Evolutionary conservation across 2,888 invertebrate species (phyloP), one percentile per base, ranked within the genome.

Genomic region (Drosophila merina): DNA sequence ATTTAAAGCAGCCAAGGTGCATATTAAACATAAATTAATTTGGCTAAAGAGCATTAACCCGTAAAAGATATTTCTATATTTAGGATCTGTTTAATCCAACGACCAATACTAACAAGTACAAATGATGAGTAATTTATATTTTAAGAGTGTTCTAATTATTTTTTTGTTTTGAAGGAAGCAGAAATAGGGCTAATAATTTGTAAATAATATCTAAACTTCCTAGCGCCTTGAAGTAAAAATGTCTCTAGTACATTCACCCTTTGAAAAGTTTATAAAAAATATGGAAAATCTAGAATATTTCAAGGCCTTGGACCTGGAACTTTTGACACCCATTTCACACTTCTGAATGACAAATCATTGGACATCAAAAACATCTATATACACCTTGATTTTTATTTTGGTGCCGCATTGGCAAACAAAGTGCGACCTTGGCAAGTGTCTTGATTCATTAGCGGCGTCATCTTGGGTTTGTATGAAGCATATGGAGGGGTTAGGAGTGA

Each of bases 361-460:
- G 25, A 50, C 57, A 56, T 44, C 44, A 44, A 44, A 44, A 25
- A 44, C 25, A 62, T 63, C 20, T 40, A 31, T 59, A 66, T 56
- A 51, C 69, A 82, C 86, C 83, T 86, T 84, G 81, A 58, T 75
- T 66, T 74, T 72, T 84, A 76, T 84, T 78, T 84, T 40, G 50
- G 54, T 67, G 62, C 67, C 60, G 60, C 86, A 86, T 71, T 82
- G 83, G 58, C 86, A 69, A 78, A 75, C 59, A 57, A 66, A 68
- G 59, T 64, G 50, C 57, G 72, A 68, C 86, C 81, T 82, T 82
- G 82, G 55, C 54, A 28, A 55, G 77, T 68, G 64, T 85, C 71
- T 79, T 82, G 74, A 76, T 81, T 81, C 86, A 79, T 76, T 76
- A 78, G 75, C 69, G 48, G 57, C 81, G 75, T 86, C 85, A 83